Conservation (phyloP, 1,140 invertebrate genomes). For the Panonychus citri region DNA sequence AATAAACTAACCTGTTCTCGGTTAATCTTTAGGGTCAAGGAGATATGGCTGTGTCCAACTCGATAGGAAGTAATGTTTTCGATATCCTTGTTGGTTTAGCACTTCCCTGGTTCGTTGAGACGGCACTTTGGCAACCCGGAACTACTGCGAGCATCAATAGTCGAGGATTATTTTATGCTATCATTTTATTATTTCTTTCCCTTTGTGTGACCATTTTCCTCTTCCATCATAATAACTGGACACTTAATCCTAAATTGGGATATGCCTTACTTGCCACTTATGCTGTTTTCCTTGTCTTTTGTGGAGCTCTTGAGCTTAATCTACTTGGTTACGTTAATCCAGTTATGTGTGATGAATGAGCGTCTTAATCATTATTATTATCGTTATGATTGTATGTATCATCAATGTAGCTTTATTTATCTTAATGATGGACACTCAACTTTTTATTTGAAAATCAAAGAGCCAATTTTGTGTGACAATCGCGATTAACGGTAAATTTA, state of each 20-base stretch:
- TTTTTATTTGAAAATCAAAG: too few species aligned
- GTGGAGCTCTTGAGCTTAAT: conserved; percentile 25
- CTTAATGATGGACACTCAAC: too few species aligned
- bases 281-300: conserved; percentile 22
- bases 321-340: conserved; percentile 26
- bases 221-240: conserved; percentile 8
- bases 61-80: conserved; percentile 33
- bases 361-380: too few species aligned
- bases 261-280: conserved; percentile 22
- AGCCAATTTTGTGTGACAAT: too few species aligned
- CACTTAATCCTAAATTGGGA: conserved; percentile 4
- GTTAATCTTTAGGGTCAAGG: conserved; percentile 23
- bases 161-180: conserved; percentile 24
- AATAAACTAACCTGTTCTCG: too few species aligned
- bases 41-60: conserved; percentile 35
- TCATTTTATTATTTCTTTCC: conserved; percentile 24
- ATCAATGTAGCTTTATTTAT: too few species aligned
- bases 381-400: too few species aligned
- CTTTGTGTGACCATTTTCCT: conserved; percentile 20
- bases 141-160: conserved; percentile 23
- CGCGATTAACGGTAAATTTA: too few species aligned
- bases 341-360: conserved; percentile 21
- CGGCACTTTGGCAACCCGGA: conserved; percentile 18
- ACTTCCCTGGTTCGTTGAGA: conserved; percentile 28
- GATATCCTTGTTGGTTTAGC: conserved; percentile 31